phyloP scores from a whole-genome alignment of 2,113 vertebrate species.

The Chaetorhynchus papuensis region DNA sequence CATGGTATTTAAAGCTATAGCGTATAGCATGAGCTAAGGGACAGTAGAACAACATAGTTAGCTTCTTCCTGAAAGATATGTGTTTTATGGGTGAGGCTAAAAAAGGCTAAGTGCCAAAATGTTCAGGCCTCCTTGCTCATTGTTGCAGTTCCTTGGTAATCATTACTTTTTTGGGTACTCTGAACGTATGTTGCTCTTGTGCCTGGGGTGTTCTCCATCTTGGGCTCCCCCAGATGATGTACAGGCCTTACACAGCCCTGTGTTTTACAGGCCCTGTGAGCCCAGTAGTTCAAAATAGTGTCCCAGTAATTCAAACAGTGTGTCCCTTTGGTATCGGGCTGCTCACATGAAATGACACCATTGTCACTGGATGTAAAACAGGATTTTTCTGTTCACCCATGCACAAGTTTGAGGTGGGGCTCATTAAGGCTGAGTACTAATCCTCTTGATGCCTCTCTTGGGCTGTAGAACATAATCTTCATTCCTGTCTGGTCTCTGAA shows the following conservation, averaged over 20 bases:
- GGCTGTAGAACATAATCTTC: not conserved
- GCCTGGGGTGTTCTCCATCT: not conserved
- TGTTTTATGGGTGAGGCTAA: not conserved
- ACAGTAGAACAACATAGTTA: not conserved
- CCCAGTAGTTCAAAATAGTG: not conserved
- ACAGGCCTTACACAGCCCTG: not conserved
- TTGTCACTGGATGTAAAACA: not conserved
- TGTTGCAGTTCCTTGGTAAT: not conserved
- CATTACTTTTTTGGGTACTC: not conserved
- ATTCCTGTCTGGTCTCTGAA: not conserved
- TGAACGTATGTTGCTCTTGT: not conserved
- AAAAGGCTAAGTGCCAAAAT: not conserved
- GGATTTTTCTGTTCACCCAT: not conserved
- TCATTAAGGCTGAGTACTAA: not conserved
- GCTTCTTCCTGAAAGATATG: not conserved
- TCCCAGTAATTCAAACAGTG: not conserved
- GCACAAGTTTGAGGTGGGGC: not conserved
- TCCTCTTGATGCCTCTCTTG: not conserved
- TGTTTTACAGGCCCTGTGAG: not conserved
- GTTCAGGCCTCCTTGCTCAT: not conserved
- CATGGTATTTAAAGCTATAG: not conserved
- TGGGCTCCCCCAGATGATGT: not conserved
- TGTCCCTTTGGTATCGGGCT: not conserved
- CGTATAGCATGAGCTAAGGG: not conserved
- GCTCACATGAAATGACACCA: not conserved